Conservation (phyloP, 1,140 invertebrate species). For the Ridgeia piscesae region DNA sequence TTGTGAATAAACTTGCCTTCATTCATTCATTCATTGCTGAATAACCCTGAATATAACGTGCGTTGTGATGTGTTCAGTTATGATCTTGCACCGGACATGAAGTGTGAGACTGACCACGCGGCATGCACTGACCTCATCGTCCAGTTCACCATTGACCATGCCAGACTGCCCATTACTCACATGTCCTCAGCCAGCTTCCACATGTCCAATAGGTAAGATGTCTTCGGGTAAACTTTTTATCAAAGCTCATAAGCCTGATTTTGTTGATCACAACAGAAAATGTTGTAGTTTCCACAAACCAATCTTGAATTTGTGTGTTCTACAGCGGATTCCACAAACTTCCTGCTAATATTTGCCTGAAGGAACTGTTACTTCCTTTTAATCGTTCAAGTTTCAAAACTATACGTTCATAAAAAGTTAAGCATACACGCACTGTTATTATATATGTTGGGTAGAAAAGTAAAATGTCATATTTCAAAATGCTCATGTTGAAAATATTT, state of each 20-base stretch:
- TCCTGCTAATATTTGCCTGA: not conserved
- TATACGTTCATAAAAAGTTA: too few species aligned
- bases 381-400: too few species aligned
- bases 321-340: not conserved
- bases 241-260: too few species aligned
- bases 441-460: too few species aligned
- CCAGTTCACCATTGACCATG: conserved; percentile 34
- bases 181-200: conserved; percentile 36
- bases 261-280: too few species aligned
- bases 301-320: not conserved
- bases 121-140: conserved; percentile 36
- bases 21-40: too few species aligned
- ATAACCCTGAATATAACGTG: too few species aligned
- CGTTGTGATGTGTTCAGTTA: conserved; percentile 27
- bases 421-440: too few species aligned
- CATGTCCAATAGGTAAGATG: conserved; percentile 17
- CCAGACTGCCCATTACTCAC: conserved; percentile 34
- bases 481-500: too few species aligned
- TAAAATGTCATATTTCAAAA: too few species aligned
- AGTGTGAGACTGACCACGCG: conserved; percentile 38
- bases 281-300: not conserved
- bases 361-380: not conserved
- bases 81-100: conserved; percentile 25
- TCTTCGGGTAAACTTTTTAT: too few species aligned
- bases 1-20: too few species aligned